phyloP scores from a whole-genome alignment of 2,797 vertebrate species.

The Chrosomus eos region DNA sequence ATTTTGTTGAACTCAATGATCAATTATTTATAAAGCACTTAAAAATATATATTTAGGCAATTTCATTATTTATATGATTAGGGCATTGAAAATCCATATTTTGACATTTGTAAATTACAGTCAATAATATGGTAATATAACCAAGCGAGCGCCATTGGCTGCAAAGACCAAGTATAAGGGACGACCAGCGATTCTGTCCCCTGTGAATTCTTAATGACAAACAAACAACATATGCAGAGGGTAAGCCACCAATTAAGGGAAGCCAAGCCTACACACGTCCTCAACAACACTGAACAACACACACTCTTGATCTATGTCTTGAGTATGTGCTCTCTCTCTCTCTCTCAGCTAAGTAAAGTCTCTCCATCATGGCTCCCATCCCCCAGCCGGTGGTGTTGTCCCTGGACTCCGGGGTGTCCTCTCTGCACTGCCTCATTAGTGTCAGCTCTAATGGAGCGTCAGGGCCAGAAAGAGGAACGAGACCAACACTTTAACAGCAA shows the following conservation, averaged over 20 bases:
- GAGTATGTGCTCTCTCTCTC: slow-evolving; percentile 21
- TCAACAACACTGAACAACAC: slow-evolving; percentile 30
- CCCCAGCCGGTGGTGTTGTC: slow-evolving; percentile 41
- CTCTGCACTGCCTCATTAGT: slow-evolving; percentile 85
- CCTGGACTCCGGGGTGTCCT: slow-evolving; percentile 73
- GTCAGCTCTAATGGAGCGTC: slow-evolving; percentile 87
- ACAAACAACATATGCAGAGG: slow-evolving; percentile 55
- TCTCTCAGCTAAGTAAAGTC: slow-evolving; percentile 43
- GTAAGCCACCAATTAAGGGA: slow-evolving; percentile 57
- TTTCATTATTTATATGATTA: not conserved
- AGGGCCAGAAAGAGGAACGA: slow-evolving; percentile 83
- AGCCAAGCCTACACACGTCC: slow-evolving; percentile 46
- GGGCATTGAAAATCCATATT: not conserved
- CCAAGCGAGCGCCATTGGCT: slow-evolving; percentile 23
- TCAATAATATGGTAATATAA: slow-evolving; percentile 15
- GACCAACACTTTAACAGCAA: slow-evolving; percentile 89
- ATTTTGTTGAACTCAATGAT: not conserved
- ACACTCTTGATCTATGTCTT: slow-evolving; percentile 64
- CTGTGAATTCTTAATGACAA: slow-evolving; percentile 54
- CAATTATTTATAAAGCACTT: not conserved
- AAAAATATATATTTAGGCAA: no score
- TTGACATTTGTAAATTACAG: slow-evolving; percentile 33
- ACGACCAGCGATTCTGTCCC: slow-evolving; percentile 23
- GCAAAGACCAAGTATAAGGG: not conserved
- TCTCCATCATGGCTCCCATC: slow-evolving; percentile 18